Conservation (phyloP, 1,140 invertebrate genomes). For the Tigriopus japonicus region DNA sequence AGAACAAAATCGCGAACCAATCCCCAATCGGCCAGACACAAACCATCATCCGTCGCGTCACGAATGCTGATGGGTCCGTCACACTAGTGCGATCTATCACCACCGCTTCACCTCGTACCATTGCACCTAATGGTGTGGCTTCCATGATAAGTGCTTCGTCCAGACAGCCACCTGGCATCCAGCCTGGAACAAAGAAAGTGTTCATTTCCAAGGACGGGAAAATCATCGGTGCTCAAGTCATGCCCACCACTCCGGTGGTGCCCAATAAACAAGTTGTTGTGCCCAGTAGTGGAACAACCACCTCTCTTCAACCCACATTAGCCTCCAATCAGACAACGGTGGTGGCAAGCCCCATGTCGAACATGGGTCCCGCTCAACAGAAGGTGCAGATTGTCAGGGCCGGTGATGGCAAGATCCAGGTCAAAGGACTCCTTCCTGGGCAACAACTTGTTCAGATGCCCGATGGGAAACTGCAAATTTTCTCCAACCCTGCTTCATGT, state of each 20-base stretch:
- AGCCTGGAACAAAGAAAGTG: conserved; percentile 14
- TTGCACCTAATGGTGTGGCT: neutral
- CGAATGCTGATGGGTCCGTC: conserved; percentile 8
- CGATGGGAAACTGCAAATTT: conserved; percentile 75
- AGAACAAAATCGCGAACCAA: neutral
- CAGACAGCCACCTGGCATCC: neutral
- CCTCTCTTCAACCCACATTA: conserved; percentile 17
- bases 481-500: conserved; percentile 28
- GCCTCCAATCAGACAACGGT: conserved; percentile 12
- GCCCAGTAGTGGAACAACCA: neutral
- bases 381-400: conserved; percentile 75
- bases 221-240: conserved; percentile 13
- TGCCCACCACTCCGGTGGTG: neutral
- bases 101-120: neutral
- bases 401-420: conserved; percentile 74
- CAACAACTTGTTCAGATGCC: conserved; percentile 81
- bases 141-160: neutral
- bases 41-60: conserved; percentile 2
- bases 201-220: conserved; percentile 17
- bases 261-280: neutral
- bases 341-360: conserved; percentile 9
- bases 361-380: conserved; percentile 31
- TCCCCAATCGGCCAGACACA: neutral
- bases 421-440: conserved; percentile 68
- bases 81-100: conserved; percentile 4